Percentiles rank a stretch among this genome's conserved stretches.
phyloP scores from a whole-genome alignment of 2,888 invertebrate genomes.

The Ophioninae sp. region DNA sequence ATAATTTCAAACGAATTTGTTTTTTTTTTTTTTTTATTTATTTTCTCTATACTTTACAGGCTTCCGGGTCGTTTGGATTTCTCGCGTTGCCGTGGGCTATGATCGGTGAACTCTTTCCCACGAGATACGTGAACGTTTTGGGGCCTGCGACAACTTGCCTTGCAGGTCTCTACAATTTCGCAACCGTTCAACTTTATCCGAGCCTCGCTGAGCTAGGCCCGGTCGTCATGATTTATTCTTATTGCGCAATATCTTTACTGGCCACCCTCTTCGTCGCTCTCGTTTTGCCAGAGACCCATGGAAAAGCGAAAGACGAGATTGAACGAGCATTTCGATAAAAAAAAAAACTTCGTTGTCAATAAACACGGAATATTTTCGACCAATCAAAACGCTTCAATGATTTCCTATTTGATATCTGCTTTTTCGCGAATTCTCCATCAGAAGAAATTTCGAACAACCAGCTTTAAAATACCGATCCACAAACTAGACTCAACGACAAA shows the following conservation, averaged over 20 bases:
- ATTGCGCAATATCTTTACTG: conserved; percentile 68
- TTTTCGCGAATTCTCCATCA: not conserved
- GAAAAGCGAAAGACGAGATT: conserved; percentile 73
- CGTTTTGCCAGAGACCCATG: conserved; percentile 74
- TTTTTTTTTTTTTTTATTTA: not conserved
- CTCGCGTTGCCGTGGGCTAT: conserved; percentile 82
- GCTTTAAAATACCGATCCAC: too few species aligned
- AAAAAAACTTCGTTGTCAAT: conserved; percentile 23
- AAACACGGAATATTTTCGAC: not conserved
- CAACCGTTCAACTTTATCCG: conserved; percentile 81
- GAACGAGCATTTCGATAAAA: conserved; percentile 67
- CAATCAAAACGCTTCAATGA: not conserved
- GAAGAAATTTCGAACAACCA: not conserved
- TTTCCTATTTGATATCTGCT: not conserved
- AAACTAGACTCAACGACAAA: too few species aligned
- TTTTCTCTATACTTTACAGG: conserved; percentile 59
- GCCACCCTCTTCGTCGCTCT: conserved; percentile 73
- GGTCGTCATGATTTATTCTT: conserved; percentile 72
- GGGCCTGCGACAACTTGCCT: conserved; percentile 80
- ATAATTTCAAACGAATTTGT: not conserved
- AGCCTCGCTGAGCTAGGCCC: conserved; percentile 63
- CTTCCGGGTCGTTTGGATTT: conserved; percentile 81
- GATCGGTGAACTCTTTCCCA: conserved; percentile 82
- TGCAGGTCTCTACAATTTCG: conserved; percentile 81
- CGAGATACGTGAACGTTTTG: conserved; percentile 81